Evolutionary conservation across 2,888 invertebrate genomes (phyloP), one percentile per base, ranked within the genome.

Genomic region (Acheta domesticus): DNA sequence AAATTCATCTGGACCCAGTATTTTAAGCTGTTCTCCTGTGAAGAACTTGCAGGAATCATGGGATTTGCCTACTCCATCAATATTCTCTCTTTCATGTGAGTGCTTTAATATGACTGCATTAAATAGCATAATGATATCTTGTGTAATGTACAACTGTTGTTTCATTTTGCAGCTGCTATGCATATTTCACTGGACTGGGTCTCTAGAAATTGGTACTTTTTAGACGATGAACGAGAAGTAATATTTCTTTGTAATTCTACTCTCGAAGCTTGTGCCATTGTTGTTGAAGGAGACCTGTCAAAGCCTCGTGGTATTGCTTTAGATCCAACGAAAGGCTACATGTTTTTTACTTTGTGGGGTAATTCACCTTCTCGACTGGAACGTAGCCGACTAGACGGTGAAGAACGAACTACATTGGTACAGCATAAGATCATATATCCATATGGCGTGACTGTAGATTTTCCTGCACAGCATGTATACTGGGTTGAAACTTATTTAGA

Each of bases 171-270:
- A 93, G 94, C 91, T 82, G 92, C 95, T 82, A 91, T 91, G 82
- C 93, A 93, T 85, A 89, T 96, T 84, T 92, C 92, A 11, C 86
- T 93, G 82, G 96, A 97, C 88, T 97, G 96, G 96, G 88, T 95
- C 80, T 91, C 94, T 20, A 91, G 91, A 84, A 95, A 95, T 88
- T 96, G 95, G 95, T 97, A 96, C 88, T 90, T 95, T 85, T 88
- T 92, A 84, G 94, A 94, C 87, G 91, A 89, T 84, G 88, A 88
- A 79, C 89, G 91, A 82, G 92, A 91, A 85, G 89, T 91, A 86
- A 90, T 96, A 83, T 92, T 93, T 87, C 88, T 92, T 83, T 96
- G 96, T 87, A 89, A 89, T 81, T 87, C 88, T 78, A 85, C 88
- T 79, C 89, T 94, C 85, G 86, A 86, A 78, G 87, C 89, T 84